Evolutionary conservation across 2,797 vertebrate species (phyloP), one percentile per base, ranked within the genome.

Genomic region (Syngnathus acus): DNA sequence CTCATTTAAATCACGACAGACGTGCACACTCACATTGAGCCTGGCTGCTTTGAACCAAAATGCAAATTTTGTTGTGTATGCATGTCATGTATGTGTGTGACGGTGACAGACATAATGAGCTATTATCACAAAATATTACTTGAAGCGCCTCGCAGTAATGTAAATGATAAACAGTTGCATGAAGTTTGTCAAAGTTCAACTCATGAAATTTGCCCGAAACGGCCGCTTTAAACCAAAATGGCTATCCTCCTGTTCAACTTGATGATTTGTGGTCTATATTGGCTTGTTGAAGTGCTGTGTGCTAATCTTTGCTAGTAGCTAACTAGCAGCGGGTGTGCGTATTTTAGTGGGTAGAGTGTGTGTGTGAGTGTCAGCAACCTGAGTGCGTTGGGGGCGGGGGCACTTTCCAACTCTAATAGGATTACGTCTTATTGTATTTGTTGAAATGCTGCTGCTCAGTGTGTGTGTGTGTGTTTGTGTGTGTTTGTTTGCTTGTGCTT

Each of bases 391-490:
- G 6, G 57, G 61, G 32, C 59, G 32, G 62, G 48, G 60, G 70
- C 63, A 51, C 66, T 80, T 71, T 76, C 75, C 73, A 55, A 39
- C 58, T 66, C 70, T 83, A 84, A 84, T 81, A 82, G 79, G 81
- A 84, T 84, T 87, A 73, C 69, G 75, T 77, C 68, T 74, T 78
- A 79, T 82, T 74, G 81, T 79, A 73, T 76, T 77, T 73, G 72
- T 78, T 64, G 78, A 68, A 73, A 72, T 68, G 65, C 71, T 72
- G 37, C 57, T 62, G 26, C 74, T 71, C 70, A 54, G 21, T 17
- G 43, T 57, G 37, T 38, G 59, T 32, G 57, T 53, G 43, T 23
- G 59, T 17, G 9, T 59, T 53, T 57, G 26, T 32, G 54, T 57
- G 26, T 45, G 45, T 47, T 2, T 47, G 45, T 48, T 26, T 57